phyloP scores from a whole-genome alignment of 2,888 invertebrate genomes.

The Meiosimyza platycephala region DNA sequence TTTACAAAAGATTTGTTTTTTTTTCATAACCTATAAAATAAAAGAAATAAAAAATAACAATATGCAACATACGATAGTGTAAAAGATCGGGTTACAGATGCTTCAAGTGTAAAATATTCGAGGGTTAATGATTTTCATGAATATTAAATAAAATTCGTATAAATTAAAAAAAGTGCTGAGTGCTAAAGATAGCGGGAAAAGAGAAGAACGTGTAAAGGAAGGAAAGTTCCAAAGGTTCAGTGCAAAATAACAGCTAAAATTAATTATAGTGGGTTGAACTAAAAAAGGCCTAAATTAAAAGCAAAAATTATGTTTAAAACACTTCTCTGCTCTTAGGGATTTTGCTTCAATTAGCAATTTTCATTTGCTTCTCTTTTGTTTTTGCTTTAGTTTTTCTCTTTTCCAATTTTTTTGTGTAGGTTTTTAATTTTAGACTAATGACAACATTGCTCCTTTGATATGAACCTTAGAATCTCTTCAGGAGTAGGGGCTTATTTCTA shows the following conservation, averaged over 20 bases:
- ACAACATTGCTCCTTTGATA: conserved; percentile 26
- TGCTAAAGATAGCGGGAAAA: neutral
- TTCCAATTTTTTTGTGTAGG: conserved; percentile 22
- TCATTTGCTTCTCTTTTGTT: conserved; percentile 38
- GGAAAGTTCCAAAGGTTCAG: neutral
- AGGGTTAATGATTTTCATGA: too few relatives aligned
- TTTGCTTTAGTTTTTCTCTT: neutral
- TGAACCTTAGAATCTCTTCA: conserved; percentile 43
- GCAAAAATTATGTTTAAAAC: conserved; percentile 40
- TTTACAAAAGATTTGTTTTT: conserved; percentile 20
- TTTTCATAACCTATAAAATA: conserved; percentile 25
- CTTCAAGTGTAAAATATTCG: too few relatives aligned
- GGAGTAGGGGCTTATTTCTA: conserved; percentile 55
- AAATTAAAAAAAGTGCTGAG: neutral
- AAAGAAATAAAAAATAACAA: conserved; percentile 13
- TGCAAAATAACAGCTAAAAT: conserved; percentile 45
- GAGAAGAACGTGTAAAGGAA: neutral
- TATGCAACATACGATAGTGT: conserved; percentile 19
- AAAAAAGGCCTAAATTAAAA: conserved; percentile 30
- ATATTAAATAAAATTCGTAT: too few relatives aligned
- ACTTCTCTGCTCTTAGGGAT: conserved; percentile 17
- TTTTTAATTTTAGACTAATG: conserved; percentile 30
- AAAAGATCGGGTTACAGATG: too few relatives aligned
- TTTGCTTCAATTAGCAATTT: neutral
- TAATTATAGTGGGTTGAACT: conserved; percentile 51